A percentile compares a stretch with the other conserved stretches of the same genome.
Evolutionary conservation across 1,140 invertebrate genomes (phyloP).

Genomic region (Andricus grossulariae): DNA sequence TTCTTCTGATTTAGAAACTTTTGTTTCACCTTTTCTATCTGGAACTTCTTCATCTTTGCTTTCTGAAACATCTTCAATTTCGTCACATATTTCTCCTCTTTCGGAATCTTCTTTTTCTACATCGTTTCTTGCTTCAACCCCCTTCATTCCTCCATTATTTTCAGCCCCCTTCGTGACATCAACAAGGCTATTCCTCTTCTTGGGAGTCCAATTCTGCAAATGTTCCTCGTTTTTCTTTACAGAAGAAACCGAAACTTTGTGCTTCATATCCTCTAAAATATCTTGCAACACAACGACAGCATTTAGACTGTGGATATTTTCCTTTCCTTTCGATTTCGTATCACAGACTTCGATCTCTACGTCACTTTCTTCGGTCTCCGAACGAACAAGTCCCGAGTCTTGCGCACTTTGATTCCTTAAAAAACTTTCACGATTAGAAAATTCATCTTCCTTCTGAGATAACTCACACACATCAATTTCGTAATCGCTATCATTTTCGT

Average conservation of each 20-base stretch:
- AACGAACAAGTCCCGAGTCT: background rate
- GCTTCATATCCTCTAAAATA: background rate
- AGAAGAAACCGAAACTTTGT: too few relatives aligned
- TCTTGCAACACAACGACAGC: conserved; percentile 1
- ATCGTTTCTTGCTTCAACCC: too few relatives aligned
- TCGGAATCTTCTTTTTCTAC: too few relatives aligned
- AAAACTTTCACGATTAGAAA: background rate
- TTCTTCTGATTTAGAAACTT: too few relatives aligned
- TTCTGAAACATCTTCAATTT: too few relatives aligned
- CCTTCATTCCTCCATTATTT: too few relatives aligned
- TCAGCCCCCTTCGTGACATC: too few relatives aligned
- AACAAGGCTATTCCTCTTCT: background rate
- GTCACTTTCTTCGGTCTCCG: background rate
- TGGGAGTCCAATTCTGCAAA: background rate
- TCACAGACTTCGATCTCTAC: conserved; percentile 2
- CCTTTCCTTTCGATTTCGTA: background rate
- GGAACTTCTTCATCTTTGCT: too few relatives aligned
- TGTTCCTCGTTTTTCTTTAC: background rate
- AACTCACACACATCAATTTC: conserved; percentile 15
- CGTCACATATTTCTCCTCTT: too few relatives aligned
- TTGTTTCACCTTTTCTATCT: too few relatives aligned
- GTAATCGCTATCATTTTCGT: background rate
- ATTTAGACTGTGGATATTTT: background rate
- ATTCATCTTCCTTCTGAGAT: background rate
- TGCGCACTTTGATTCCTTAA: background rate